Percentiles rank a stretch among this genome's conserved stretches.
Evolutionary conservation across 2,113 vertebrate genomes (phyloP).

Genomic region (Odobenus rosmarus): DNA sequence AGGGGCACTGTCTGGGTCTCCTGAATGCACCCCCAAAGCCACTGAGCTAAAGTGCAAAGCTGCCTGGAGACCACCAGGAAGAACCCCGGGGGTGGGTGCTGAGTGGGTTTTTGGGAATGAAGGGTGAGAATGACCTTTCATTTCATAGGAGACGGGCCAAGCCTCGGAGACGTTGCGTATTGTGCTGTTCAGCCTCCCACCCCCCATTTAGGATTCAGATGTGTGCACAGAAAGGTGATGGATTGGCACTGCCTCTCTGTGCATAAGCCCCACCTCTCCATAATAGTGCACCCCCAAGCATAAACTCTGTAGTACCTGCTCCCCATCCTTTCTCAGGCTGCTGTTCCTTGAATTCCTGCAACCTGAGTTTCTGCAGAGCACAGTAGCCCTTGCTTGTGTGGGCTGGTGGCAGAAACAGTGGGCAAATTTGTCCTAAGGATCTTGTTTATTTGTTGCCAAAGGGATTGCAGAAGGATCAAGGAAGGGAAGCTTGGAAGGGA

Average conservation of each 20-base stretch:
- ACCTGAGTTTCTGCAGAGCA: background rate
- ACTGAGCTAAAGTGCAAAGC: background rate
- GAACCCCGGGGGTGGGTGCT: background rate
- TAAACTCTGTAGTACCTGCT: background rate
- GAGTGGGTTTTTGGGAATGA: too few relatives aligned
- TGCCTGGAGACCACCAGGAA: background rate
- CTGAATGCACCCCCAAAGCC: too few relatives aligned
- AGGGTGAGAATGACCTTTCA: background rate
- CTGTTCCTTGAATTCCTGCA: background rate
- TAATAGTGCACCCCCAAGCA: background rate
- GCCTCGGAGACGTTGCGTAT: rapidly evolving
- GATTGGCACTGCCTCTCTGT: too few relatives aligned
- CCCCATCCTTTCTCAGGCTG: background rate
- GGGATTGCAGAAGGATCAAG: background rate
- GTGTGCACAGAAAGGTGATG: background rate
- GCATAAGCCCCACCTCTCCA: background rate
- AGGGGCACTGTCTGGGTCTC: background rate
- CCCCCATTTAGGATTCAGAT: background rate
- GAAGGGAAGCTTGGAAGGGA: background rate
- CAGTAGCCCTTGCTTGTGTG: background rate
- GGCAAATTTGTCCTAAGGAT: background rate
- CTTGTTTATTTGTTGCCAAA: background rate
- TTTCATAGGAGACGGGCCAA: background rate
- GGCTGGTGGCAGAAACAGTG: background rate
- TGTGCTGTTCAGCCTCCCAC: background rate